These are phyloP conservation scores for Porphyrio hochstetteri DNA, from an alignment of 2,113 vertebrate genomes.

Conservation along the genomic window DNA sequence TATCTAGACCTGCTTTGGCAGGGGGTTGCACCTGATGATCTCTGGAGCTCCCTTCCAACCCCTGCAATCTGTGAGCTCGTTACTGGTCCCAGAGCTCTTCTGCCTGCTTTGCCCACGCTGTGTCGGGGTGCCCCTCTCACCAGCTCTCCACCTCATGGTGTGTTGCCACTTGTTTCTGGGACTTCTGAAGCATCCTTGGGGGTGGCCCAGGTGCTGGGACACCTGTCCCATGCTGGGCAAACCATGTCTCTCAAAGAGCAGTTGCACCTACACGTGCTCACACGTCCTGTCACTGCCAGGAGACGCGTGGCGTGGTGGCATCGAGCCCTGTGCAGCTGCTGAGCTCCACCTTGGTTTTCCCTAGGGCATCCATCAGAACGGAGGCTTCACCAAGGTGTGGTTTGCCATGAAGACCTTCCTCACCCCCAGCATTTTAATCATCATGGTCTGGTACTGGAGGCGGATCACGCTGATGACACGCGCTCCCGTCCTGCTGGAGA, in stretches of 20 bases:
- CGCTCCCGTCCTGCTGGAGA: constrained; percentile 94
- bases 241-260: fast-evolving
- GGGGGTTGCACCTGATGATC: too few species aligned
- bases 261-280: not conserved
- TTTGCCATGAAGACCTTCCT: constrained; percentile 99
- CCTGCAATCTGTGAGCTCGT: not conserved
- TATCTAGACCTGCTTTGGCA: not conserved
- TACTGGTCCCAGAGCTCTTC: not conserved
- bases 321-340: not conserved
- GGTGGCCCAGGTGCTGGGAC: not conserved
- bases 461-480: constrained; percentile 93
- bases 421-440: constrained; percentile 93
- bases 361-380: constrained; percentile 95
- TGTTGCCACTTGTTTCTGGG: not conserved
- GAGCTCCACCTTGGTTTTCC: not conserved
- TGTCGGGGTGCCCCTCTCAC: not conserved
- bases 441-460: constrained; percentile 99
- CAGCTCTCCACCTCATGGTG: fast-evolving
- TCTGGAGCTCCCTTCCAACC: too few species aligned
- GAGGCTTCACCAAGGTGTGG: constrained; percentile 98
- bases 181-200: not conserved
- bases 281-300: not conserved
- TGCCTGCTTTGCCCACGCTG: not conserved
- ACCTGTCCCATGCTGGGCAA: not conserved
- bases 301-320: not conserved